Evolutionary conservation across 2,888 invertebrate genomes (phyloP), one percentile per base, ranked within the genome.

Genomic region (Synanthedon myopaeformis): DNA sequence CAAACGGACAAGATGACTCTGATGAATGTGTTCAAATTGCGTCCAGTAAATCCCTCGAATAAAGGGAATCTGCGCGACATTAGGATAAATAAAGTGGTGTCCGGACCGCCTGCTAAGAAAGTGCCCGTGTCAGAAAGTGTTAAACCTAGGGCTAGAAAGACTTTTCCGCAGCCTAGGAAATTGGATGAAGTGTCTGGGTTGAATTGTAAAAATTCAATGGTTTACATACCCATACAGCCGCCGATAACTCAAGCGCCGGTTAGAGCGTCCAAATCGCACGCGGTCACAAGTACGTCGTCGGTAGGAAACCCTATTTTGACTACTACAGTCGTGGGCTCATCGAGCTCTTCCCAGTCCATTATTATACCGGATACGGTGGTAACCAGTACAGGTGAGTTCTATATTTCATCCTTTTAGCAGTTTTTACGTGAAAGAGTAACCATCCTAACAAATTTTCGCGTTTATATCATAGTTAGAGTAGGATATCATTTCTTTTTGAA

Each of bases 161-260:
- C 82, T 1, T 85, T 85, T 59, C 84, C 85, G 0, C 79, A 78
- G 58, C 75, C 83, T 13, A 78, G 74, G 60, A 81, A 81, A 58
- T 58, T 70, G 0, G 85, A 86, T 0, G 73, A 73, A 0, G 62
- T 79, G 1, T 77, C 82, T 13, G 85, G 84, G 52, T 58, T 86
- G 55, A 82, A 78, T 53, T 72, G 78, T 17, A 86, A 87, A 64
- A 86, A 87, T 61, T 81, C 84, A 1, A 87, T 87, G 87, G 87
- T 87, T 57, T 87, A 87, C 57, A 87, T 87, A 13, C 87, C 87
- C 1, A 85, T 86, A 28, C 84, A 83, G 65, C 86, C 86, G 59
- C 78, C 86, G n/a, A 61, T 61, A 41, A 76, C 82, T 14, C 81
- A 81, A 56, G 77, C 81, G 45, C 86, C 84, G 0, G 55, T 69